Evolutionary conservation across 1,140 invertebrate species (phyloP).

Genomic region (Drosophila pseudoananassae): DNA sequence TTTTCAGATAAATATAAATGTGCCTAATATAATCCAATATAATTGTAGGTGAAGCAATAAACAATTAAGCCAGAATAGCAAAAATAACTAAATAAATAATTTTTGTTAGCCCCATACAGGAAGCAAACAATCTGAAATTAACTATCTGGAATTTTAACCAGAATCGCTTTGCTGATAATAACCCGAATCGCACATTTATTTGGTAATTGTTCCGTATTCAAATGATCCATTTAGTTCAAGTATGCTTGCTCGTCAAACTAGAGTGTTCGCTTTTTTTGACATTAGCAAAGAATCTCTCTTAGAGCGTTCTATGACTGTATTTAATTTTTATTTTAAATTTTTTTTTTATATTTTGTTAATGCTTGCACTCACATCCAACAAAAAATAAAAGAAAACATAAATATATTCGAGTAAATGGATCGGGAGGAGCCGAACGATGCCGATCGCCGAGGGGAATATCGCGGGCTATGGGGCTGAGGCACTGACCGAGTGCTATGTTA

Average conservation of each 20-base stretch:
- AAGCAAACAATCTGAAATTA: not conserved
- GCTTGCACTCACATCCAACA: slow-evolving; percentile 41
- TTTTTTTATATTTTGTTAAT: slow-evolving; percentile 31
- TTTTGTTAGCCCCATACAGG: not conserved
- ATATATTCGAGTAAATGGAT: slow-evolving; percentile 44
- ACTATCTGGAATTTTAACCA: slow-evolving; percentile 7
- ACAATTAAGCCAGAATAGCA: not conserved
- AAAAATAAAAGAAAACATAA: slow-evolving; percentile 50
- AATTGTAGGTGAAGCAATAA: not conserved
- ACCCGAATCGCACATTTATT: slow-evolving; percentile 4
- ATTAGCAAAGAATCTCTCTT: slow-evolving; percentile 58
- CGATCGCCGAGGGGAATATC: slow-evolving; percentile 34
- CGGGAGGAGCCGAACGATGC: slow-evolving; percentile 57
- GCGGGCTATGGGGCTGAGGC: slow-evolving; percentile 14
- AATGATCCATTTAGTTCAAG: slow-evolving; percentile 32
- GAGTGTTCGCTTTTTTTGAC: slow-evolving; percentile 46
- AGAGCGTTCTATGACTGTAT: slow-evolving; percentile 42
- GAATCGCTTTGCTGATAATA: slow-evolving; percentile 1
- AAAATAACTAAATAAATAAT: not conserved
- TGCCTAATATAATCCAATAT: not conserved
- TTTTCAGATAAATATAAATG: not conserved
- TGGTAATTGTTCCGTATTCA: slow-evolving; percentile 24
- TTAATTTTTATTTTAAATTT: slow-evolving; percentile 19
- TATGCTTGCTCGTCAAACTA: slow-evolving; percentile 3
- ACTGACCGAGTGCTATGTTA: slow-evolving; percentile 37